Conservation (phyloP, 2,113 vertebrate species). For the Struthidea cinerea region DNA sequence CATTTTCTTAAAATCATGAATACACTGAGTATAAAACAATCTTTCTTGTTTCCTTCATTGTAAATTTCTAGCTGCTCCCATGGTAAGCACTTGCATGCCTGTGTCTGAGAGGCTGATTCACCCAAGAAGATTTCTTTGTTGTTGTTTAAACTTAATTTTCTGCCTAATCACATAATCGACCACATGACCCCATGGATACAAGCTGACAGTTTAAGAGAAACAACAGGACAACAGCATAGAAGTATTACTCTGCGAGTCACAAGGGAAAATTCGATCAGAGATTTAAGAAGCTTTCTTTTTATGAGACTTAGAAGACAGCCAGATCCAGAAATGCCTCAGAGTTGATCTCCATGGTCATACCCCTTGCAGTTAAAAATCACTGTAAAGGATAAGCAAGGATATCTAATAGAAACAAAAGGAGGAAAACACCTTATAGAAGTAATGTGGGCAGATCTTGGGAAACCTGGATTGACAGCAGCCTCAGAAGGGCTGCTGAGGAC, state of each 20-base stretch:
- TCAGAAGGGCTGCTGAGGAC: background rate
- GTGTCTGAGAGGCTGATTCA: background rate
- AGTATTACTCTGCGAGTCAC: background rate
- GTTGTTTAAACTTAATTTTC: constrained; percentile 1
- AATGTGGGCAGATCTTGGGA: background rate
- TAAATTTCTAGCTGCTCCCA: background rate
- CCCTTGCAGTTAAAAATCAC: background rate
- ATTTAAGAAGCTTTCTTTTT: background rate
- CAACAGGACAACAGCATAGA: background rate
- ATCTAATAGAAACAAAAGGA: background rate
- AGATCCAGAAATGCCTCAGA: background rate
- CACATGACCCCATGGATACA: background rate
- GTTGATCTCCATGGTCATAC: background rate
- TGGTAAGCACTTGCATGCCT: background rate
- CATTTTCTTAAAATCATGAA: background rate
- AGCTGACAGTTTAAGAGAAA: background rate
- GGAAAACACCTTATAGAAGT: background rate
- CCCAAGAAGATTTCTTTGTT: background rate
- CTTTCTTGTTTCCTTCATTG: background rate
- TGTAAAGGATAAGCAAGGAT: background rate
- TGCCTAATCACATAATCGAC: background rate
- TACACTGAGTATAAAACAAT: background rate
- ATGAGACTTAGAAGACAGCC: background rate
- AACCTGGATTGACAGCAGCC: background rate
- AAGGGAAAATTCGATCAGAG: background rate